Evolutionary conservation across 1,140 invertebrate genomes (phyloP), one percentile per base, ranked within the genome.

Genomic region (Sinella curviseta): DNA sequence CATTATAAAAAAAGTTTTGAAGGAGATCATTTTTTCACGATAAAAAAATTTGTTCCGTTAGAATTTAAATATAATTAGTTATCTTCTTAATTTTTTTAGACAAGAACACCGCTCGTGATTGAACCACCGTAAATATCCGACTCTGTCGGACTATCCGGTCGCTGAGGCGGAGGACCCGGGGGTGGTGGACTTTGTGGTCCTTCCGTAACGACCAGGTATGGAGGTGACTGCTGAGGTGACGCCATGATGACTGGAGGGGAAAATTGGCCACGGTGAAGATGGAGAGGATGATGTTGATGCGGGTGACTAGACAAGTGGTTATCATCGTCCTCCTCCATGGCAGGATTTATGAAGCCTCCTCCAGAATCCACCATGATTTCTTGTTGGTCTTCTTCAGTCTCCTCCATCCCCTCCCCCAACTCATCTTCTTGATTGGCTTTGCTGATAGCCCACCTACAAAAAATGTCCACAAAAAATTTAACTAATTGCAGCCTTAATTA

Each of bases 81-180:
- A 48, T 48, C 20, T 48, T 48, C 39, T 48, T 48, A 48, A 48
- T 48, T 12, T 48, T 48, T 48, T 75, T 30, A 75, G 1, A 83
- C 82, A 36, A 83, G 82, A 76, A 83, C 82, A 57, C 82, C 82
- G 30, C 78, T 80, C 36, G 82, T 83, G 39, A 83, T 82, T 33
- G 80, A 82, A 39, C 82, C 82, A 60, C 82, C 82, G 77, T 83
- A 83, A 24, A 83, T 77, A 36, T 83, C 82, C n/a, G 48, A 75
- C 31, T 80, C 78, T 30, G 55, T 14, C 24, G 55, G 55, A 24
- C 12, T 17, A 14, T 17, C 55, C n/a, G 55, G 55, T n/a, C n/a
- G n/a, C n/a, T n/a, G n/a, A n/a, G 65, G 12, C 24, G 65, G 65
- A 30, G 65, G 31, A 8, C 30, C 65, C n/a, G 65, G 65, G 31